Percentiles rank a stretch among this genome's conserved stretches.
phyloP scores from a whole-genome alignment of 1,140 invertebrate species.

The Drosophila serrata region DNA sequence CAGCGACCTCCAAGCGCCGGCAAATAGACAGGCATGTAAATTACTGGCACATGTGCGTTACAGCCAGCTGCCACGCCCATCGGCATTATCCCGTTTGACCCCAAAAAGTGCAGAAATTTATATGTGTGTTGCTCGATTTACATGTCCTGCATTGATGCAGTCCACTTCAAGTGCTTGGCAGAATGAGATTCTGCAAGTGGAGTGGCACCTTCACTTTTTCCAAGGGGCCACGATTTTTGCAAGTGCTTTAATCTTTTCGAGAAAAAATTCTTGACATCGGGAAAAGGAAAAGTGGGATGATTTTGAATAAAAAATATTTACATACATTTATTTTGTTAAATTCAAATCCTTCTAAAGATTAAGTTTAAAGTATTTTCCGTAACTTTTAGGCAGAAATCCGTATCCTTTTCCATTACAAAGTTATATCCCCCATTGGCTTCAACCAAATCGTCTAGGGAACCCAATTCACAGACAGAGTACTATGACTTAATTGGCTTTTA shows the following conservation, averaged over 20 bases:
- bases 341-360: no score
- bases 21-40: slow-evolving; percentile 74
- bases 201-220: slow-evolving; percentile 12
- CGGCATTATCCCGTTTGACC: slow-evolving; percentile 50
- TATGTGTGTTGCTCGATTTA: slow-evolving; percentile 20
- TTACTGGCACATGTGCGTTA: slow-evolving; percentile 55
- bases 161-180: slow-evolving; percentile 19
- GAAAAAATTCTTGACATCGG: not conserved
- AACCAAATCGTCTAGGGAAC: not conserved
- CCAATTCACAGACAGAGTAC: not conserved
- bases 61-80: slow-evolving; percentile 50
- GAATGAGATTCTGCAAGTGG: not conserved
- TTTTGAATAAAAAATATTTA: no score
- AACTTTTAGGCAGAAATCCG: not conserved
- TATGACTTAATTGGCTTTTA: not conserved
- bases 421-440: not conserved
- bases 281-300: not conserved
- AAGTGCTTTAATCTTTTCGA: slow-evolving; percentile 2
- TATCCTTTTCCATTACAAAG: not conserved
- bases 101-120: slow-evolving; percentile 41
- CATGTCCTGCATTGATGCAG: slow-evolving; percentile 44
- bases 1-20: slow-evolving; percentile 69
- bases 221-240: not conserved
- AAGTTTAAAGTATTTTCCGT: no score
- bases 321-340: not conserved